These are phyloP conservation scores for Drosophila persimilis DNA, from an alignment of 1,140 invertebrate species.

Conservation along the genomic window DNA sequence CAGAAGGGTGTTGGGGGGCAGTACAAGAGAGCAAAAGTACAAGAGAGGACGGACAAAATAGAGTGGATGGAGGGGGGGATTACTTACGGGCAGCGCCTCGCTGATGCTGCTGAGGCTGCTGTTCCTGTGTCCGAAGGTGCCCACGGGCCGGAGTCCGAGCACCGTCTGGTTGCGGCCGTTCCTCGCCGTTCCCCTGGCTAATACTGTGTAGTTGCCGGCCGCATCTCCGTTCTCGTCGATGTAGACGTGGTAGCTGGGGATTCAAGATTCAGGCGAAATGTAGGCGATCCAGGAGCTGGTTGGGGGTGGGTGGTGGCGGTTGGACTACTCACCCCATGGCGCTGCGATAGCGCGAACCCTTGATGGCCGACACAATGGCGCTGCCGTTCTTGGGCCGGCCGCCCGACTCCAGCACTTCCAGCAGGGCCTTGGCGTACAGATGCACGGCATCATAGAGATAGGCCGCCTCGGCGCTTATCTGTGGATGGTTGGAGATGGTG, in stretches of 20 bases:
- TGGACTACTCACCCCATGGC: conserved; percentile 90
- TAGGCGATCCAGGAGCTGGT: background rate
- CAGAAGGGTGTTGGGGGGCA: conserved; percentile 6
- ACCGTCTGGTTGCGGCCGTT: conserved; percentile 80
- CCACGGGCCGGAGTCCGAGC: conserved; percentile 91
- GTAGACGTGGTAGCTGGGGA: conserved; percentile 91
- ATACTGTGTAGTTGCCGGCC: conserved; percentile 97
- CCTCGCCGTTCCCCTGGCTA: conserved; percentile 84
- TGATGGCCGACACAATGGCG: conserved; percentile 88
- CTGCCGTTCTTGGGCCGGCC: conserved; percentile 89
- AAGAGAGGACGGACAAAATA: conserved; percentile 7
- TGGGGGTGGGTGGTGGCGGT: background rate
- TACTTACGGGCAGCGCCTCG: conserved; percentile 85
- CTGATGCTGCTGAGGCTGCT: conserved; percentile 78
- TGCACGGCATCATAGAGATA: conserved; percentile 96
- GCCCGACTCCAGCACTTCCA: conserved; percentile 87
- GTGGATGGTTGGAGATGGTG: conserved; percentile 20
- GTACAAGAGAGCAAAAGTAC: conserved; percentile 31
- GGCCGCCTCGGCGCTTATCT: conserved; percentile 94
- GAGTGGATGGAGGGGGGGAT: background rate
- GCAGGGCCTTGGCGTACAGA: conserved; percentile 90
- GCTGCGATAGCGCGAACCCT: conserved; percentile 90
- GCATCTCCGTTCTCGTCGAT: conserved; percentile 98
- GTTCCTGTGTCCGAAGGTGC: conserved; percentile 85
- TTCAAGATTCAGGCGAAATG: background rate